phyloP scores from a whole-genome alignment of 2,888 invertebrate genomes.

The Rhimphoctona megacephalus region DNA sequence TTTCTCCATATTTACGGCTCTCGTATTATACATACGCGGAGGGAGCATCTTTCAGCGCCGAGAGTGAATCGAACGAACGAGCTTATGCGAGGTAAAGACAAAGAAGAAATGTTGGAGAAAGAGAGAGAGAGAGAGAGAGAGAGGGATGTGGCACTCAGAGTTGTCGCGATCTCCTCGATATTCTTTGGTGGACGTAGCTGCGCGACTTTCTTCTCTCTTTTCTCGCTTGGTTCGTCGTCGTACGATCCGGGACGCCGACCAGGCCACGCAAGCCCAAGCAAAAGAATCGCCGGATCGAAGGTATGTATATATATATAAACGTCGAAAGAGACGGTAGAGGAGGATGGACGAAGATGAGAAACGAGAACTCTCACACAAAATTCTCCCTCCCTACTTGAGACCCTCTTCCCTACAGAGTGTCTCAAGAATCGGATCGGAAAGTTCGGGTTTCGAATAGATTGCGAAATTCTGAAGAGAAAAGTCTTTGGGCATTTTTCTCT shows the following conservation, averaged over 20 bases:
- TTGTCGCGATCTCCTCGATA: conserved; percentile 19
- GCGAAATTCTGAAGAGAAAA: neutral
- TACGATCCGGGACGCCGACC: conserved; percentile 24
- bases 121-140: neutral
- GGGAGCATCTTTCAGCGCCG: neutral
- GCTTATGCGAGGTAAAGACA: conserved; percentile 8
- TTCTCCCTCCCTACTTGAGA: conserved; percentile 3
- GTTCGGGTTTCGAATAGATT: neutral
- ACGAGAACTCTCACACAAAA: conserved; percentile 50
- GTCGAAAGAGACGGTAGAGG: conserved; percentile 12
- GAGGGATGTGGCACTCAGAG: conserved; percentile 13
- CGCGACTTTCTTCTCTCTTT: conserved; percentile 12
- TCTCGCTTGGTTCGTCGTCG: conserved; percentile 21
- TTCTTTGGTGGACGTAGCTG: conserved; percentile 35
- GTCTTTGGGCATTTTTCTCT: neutral
- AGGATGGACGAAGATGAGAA: conserved; percentile 51
- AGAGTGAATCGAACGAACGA: conserved; percentile 13
- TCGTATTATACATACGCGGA: neutral
- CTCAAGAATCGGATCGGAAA: neutral
- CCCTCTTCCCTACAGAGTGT: neutral
- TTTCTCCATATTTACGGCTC: neutral
- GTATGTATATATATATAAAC: conserved; percentile 5
- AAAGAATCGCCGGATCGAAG: conserved; percentile 31
- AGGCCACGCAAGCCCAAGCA: conserved; percentile 36
- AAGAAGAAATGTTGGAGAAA: neutral